Conservation (phyloP, 2,888 invertebrate genomes). For the Pachymerium ferrugineum region DNA sequence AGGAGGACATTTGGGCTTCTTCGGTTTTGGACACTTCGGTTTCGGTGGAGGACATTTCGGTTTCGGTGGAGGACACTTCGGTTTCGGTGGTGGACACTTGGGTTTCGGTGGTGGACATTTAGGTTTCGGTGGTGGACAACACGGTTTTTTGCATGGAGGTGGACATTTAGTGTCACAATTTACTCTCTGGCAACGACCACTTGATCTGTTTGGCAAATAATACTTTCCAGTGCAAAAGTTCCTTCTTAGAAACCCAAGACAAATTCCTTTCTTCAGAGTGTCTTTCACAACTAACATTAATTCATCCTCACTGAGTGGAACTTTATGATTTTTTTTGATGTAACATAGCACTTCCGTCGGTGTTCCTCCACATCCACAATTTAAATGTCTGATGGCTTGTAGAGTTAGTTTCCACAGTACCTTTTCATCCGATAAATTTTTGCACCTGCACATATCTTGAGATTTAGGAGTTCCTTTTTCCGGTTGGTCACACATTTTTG, state of each 20-base stretch:
- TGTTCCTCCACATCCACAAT: background rate
- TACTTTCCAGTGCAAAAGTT: conserved; percentile 4
- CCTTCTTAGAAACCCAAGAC: background rate
- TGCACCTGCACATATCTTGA: no score
- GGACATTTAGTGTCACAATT: background rate
- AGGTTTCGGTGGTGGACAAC: background rate
- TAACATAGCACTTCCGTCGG: background rate
- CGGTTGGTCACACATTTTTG: no score
- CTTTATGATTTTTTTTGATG: background rate
- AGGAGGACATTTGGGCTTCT: background rate
- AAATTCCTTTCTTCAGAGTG: conserved; percentile 8
- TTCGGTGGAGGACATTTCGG: background rate
- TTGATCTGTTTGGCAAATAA: background rate
- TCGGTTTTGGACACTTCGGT: no score
- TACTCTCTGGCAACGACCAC: background rate
- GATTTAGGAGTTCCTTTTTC: no score
- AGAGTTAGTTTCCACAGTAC: background rate
- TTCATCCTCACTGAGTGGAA: background rate
- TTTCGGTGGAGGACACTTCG: background rate
- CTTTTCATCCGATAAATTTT: no score
- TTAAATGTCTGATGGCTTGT: background rate
- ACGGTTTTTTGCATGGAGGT: background rate
- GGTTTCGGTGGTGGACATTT: background rate
- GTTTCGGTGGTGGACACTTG: background rate
- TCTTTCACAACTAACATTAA: background rate